These are phyloP conservation scores for Diplosoma virens DNA, from an alignment of 23 tunicate genomes.

Conservation along the genomic window DNA sequence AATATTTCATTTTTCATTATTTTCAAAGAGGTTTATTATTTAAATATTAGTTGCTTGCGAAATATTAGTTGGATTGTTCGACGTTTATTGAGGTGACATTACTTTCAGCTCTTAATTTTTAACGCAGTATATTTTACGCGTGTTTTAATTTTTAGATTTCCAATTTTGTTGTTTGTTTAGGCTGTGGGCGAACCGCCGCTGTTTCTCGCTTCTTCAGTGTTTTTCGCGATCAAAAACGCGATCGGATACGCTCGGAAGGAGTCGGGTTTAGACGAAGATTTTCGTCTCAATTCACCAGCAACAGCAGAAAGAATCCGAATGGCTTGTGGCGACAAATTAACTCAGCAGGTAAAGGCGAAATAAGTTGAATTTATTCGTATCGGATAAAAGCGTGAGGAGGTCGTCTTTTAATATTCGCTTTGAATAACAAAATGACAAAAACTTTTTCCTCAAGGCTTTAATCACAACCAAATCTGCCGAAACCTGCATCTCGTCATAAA, in stretches of 20 bases:
- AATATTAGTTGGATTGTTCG: too few species aligned
- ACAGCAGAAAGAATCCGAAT: slow-evolving; percentile 89
- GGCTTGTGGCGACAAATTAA: slow-evolving; percentile 66
- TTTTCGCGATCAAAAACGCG: slow-evolving; percentile 91
- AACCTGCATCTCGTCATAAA: not conserved
- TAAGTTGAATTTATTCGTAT: not conserved
- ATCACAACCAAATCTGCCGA: not conserved
- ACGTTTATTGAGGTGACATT: too few species aligned
- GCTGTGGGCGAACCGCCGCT: slow-evolving; percentile 95
- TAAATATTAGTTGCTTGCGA: too few species aligned
- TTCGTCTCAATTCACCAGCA: slow-evolving; percentile 81
- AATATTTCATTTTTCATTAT: too few species aligned
- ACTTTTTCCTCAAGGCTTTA: not conserved
- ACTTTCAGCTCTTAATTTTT: too few species aligned
- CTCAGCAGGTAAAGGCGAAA: slow-evolving; percentile 60
- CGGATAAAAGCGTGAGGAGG: too few species aligned
- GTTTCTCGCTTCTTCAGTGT: slow-evolving; percentile 74
- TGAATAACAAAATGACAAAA: too few species aligned
- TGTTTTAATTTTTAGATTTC: too few species aligned
- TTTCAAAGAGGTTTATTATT: too few species aligned
- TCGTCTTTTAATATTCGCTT: too few species aligned
- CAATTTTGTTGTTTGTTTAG: too few species aligned
- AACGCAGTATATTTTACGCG: too few species aligned
- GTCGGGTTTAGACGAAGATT: slow-evolving; percentile 43
- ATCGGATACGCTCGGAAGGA: slow-evolving; percentile 49